These are phyloP conservation scores for Druceiella hillmani DNA, from an alignment of 2,888 invertebrate genomes.

Conservation along the genomic window DNA sequence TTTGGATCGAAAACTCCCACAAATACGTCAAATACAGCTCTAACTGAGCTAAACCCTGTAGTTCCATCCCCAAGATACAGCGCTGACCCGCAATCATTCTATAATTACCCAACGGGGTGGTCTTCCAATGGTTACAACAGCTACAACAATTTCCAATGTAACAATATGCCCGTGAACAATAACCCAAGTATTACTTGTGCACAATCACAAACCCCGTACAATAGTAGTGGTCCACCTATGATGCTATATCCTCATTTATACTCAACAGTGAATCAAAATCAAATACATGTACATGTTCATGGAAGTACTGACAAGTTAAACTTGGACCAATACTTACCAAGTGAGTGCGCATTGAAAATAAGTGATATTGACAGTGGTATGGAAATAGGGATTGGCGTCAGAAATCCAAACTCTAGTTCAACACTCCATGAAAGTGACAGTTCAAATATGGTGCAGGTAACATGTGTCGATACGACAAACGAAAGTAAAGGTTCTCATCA, in stretches of 20 bases:
- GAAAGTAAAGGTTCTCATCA: constrained; percentile 25
- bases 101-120: constrained; percentile 58
- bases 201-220: constrained; percentile 55
- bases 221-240: constrained; percentile 61
- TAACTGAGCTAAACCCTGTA: constrained; percentile 44
- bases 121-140: constrained; percentile 58
- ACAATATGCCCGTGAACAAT: constrained; percentile 48
- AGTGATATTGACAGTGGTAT: constrained; percentile 55
- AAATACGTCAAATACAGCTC: constrained; percentile 34
- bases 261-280: constrained; percentile 82
- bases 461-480: constrained; percentile 22
- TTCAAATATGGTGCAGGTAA: constrained; percentile 12
- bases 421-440: constrained; percentile 22
- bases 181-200: constrained; percentile 40
- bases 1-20: constrained; percentile 40
- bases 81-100: constrained; percentile 40
- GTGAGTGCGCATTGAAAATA: constrained; percentile 50
- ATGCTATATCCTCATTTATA: constrained; percentile 73
- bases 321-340: constrained; percentile 58
- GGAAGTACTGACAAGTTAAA: constrained; percentile 60
- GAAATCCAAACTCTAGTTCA: constrained; percentile 30
- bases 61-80: constrained; percentile 38
- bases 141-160: constrained; percentile 67
- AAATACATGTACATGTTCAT: constrained; percentile 78
- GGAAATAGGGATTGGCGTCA: constrained; percentile 46